Conservation (phyloP, 2,797 vertebrate species). For the Neomorphus geoffroyi region DNA sequence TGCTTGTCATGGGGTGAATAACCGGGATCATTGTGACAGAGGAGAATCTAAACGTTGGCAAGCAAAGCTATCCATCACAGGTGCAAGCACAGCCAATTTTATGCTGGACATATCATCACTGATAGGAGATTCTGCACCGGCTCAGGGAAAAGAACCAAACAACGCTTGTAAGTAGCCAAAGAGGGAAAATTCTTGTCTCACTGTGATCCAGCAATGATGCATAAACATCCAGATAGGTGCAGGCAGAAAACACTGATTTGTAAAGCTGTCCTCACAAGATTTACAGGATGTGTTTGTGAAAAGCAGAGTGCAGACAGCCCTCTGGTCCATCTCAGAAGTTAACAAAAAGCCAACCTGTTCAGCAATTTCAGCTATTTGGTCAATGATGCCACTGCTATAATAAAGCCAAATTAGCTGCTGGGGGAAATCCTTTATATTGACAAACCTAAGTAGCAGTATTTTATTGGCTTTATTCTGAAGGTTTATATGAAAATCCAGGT, state of each 20-base stretch:
- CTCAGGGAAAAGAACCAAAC: background rate
- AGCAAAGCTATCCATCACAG: background rate
- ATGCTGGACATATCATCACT: background rate
- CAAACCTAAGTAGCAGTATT: background rate
- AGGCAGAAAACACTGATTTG: background rate
- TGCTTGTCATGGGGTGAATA: background rate
- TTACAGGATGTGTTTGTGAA: background rate
- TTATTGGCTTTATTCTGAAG: background rate
- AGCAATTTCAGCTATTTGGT: constrained; percentile 39
- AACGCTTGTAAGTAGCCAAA: background rate
- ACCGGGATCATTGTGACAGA: background rate
- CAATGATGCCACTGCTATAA: background rate
- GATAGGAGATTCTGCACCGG: background rate
- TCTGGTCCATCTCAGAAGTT: constrained; percentile 45
- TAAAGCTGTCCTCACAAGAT: constrained; percentile 4
- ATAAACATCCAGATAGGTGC: background rate
- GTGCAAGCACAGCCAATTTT: background rate
- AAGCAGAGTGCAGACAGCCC: constrained; percentile 31
- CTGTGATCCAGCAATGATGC: background rate
- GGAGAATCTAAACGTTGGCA: background rate
- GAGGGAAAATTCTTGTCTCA: constrained; percentile 21
- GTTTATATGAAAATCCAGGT: constrained; percentile 28
- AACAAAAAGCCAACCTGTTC: background rate
- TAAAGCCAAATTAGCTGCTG: background rate
- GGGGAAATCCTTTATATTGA: constrained; percentile 7